Conservation (phyloP, 2,888 invertebrate genomes). For the Drosophila niveifrons region DNA sequence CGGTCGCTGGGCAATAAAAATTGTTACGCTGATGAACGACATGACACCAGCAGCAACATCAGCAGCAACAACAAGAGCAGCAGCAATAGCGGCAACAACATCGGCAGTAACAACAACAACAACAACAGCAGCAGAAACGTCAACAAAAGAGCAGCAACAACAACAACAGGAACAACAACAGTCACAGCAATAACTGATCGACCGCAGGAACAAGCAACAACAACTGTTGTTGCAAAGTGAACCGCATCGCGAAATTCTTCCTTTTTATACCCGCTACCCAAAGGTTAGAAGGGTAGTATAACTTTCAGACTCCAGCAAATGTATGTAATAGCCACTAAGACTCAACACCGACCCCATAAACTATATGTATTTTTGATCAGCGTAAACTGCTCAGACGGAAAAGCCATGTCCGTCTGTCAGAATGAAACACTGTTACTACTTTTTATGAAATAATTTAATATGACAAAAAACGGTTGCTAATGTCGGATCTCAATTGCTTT, state of each 20-base stretch:
- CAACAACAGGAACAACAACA: slow-evolving; percentile 26
- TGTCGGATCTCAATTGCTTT: too few species aligned
- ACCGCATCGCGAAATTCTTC: slow-evolving; percentile 69
- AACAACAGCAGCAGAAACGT: slow-evolving; percentile 70
- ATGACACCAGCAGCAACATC: slow-evolving; percentile 70
- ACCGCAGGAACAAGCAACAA: slow-evolving; percentile 38
- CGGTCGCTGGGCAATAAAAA: slow-evolving; percentile 75
- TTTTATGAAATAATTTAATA: too few species aligned
- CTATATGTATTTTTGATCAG: too few species aligned
- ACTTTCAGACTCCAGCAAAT: too few species aligned
- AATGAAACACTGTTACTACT: too few species aligned
- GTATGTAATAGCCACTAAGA: too few species aligned
- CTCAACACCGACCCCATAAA: too few species aligned
- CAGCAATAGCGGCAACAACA: slow-evolving; percentile 58
- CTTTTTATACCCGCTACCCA: slow-evolving; percentile 5
- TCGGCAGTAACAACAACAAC: slow-evolving; percentile 47
- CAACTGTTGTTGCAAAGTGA: slow-evolving; percentile 50
- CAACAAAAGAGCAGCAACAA: slow-evolving; percentile 26
- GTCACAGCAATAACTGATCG: slow-evolving; percentile 24
- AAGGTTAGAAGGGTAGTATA: too few species aligned
- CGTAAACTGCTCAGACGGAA: too few species aligned
- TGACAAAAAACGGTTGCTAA: too few species aligned
- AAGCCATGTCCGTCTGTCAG: too few species aligned
- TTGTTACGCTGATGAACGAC: slow-evolving; percentile 79
- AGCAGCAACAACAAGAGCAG: slow-evolving; percentile 24